Conservation (phyloP, 2,113 vertebrate species). For the Numida meleagris region DNA sequence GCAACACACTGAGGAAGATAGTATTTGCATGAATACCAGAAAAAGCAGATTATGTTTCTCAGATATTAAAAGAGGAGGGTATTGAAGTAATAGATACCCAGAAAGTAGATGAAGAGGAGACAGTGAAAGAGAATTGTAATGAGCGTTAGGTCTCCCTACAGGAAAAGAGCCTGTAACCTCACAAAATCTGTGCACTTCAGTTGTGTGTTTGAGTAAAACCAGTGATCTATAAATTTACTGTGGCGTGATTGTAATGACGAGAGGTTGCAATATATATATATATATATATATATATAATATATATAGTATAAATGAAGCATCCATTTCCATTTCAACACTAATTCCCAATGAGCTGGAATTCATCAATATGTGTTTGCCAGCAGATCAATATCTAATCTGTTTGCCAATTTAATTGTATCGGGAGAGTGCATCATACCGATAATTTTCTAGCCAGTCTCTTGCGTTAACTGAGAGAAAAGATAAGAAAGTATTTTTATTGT, state of each 20-base stretch:
- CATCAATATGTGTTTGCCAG: conserved; percentile 43
- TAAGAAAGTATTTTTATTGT: background rate
- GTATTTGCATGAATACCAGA: background rate
- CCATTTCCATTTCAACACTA: conserved; percentile 65
- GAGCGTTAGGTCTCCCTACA: background rate
- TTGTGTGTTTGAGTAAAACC: background rate
- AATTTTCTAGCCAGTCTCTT: conserved; percentile 18
- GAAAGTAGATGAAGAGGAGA: background rate
- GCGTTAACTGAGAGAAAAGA: background rate
- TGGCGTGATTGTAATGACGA: background rate
- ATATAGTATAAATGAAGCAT: conserved; percentile 7
- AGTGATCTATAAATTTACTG: background rate
- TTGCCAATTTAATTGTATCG: conserved; percentile 48
- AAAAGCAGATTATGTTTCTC: background rate
- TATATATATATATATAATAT: background rate
- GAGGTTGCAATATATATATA: background rate
- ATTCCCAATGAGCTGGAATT: conserved; percentile 47
- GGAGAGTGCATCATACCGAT: conserved; percentile 27
- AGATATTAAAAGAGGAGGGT: background rate
- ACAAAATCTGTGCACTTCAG: background rate
- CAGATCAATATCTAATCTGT: conserved; percentile 64
- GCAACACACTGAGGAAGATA: background rate
- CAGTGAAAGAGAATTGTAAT: background rate
- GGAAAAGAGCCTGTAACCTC: background rate
- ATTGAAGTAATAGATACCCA: background rate